A percentile compares a stretch with the other conserved stretches of the same genome.
Conservation (phyloP, 2,113 vertebrate genomes). For the Tetraodon nigroviridis region DNA sequence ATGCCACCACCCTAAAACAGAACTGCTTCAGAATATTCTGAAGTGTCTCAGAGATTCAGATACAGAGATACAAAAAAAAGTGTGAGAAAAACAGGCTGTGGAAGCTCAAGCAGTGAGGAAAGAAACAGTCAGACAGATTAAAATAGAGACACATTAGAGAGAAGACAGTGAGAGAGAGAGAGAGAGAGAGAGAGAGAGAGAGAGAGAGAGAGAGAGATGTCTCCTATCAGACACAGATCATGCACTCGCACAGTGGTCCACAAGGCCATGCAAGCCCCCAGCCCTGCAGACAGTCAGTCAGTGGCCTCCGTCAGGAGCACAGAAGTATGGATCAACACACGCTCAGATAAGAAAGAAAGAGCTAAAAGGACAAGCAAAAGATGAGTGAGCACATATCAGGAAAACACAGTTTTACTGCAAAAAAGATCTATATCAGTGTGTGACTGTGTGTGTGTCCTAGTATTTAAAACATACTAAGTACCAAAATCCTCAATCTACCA, state of each 20-base stretch:
- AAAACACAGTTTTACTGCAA: slow-evolving; percentile 26
- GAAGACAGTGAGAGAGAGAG: slow-evolving; percentile 42
- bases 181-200: slow-evolving; percentile 7
- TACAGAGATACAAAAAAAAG: slow-evolving; percentile 63
- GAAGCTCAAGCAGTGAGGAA: slow-evolving; percentile 85
- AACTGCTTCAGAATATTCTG: slow-evolving; percentile 99
- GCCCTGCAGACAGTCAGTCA: slow-evolving; percentile 61
- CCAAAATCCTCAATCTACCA: too few species aligned
- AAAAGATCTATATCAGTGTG: slow-evolving; percentile 2
- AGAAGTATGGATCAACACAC: slow-evolving; percentile 46
- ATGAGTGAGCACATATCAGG: slow-evolving; percentile 54
- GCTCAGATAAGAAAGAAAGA: slow-evolving; percentile 54
- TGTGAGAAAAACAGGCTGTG: slow-evolving; percentile 83
- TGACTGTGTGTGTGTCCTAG: neutral
- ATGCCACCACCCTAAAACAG: slow-evolving; percentile 99
- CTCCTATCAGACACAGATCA: slow-evolving; percentile 50
- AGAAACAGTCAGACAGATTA: slow-evolving; percentile 15
- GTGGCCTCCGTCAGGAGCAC: slow-evolving; percentile 50
- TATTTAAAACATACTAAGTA: neutral
- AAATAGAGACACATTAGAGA: slow-evolving; percentile 31
- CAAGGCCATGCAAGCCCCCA: slow-evolving; percentile 72
- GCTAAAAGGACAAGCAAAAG: slow-evolving; percentile 59
- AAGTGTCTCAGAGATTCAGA: slow-evolving; percentile 81
- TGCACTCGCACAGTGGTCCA: slow-evolving; percentile 57
- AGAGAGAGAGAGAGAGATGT: slow-evolving; percentile 3